These are phyloP conservation scores for Ormyrus labotus DNA, from an alignment of 2,888 invertebrate genomes.

Conservation along the genomic window DNA sequence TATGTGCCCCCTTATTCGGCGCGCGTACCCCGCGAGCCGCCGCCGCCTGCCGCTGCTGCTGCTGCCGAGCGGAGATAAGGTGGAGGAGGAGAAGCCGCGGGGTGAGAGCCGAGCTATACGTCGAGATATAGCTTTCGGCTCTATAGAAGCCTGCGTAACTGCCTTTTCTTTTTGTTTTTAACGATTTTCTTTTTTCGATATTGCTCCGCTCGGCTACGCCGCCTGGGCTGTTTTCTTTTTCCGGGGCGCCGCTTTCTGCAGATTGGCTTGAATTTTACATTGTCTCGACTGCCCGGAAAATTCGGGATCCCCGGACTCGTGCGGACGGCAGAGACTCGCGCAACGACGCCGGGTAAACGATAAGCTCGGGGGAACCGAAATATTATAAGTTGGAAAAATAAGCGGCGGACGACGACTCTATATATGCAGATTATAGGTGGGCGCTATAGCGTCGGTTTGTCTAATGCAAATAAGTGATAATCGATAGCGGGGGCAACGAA, in stretches of 20 bases:
- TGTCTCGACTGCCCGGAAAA: too few relatives aligned
- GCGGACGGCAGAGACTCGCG: constrained; percentile 11
- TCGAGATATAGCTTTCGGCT: constrained; percentile 24
- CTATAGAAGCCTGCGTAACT: constrained; percentile 29
- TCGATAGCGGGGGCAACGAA: neutral
- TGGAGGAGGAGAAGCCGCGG: constrained; percentile 20
- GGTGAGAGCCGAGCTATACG: neutral
- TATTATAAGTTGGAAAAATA: neutral
- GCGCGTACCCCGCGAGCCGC: neutral
- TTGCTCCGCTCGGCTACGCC: constrained; percentile 36
- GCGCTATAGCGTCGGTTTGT: neutral
- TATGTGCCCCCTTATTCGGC: constrained; percentile 60
- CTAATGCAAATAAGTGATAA: constrained; percentile 9
- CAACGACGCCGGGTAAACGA: constrained; percentile 20
- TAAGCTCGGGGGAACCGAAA: neutral
- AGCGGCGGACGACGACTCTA: neutral
- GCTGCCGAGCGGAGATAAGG: constrained; percentile 39
- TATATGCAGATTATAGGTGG: neutral
- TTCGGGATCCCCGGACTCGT: too few relatives aligned
- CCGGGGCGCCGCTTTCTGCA: constrained; percentile 5
- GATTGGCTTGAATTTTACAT: too few relatives aligned
- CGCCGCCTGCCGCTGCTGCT: neutral
- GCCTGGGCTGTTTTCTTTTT: neutral
- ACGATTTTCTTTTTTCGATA: constrained; percentile 56
- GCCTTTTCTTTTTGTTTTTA: constrained; percentile 39